Base-by-base conservation (phyloP, 2,888 invertebrate species). In the Hemistola chrysoprasaria region DNA sequence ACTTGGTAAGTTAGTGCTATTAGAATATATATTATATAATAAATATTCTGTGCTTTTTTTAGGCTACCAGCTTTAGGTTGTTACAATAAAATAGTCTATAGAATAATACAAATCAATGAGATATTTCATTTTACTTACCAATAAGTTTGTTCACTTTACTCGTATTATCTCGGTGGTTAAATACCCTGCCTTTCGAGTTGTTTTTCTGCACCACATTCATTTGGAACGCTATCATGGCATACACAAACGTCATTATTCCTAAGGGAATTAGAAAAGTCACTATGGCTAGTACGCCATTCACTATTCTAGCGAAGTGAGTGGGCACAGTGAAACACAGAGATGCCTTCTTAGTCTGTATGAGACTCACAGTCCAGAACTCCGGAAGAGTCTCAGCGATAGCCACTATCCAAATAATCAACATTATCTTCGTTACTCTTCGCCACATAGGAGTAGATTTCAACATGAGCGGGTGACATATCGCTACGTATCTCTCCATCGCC, bases 131-230 rank as follows among this genome's bases (percentile, higher is more conserved):
- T 0, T 36, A 70, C 73, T 77, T 68, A 81, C 79, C 65, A 55
- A 78, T 64, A 26, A 79, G 66, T 44, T 75, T 78, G 42, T 79
- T 76, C 0, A 81, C 64, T 62, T 65, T 78, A n/a, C 63, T 63
- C 22, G 71, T 71, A 26, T 73, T 71, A 24, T 72, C 65, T 1
- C 65, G 62, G 21, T 74, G 71, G 28, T 79, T 79, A 33, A 78
- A 80, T 3, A 71, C 61, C 10, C 65, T 65, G 24, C 59, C 62
- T 7, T 53, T 56, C 0, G 57, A 47, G 32, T 60, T 66, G 3
- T 43, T 53, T 25, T 56, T 68, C 34, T 70, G 67, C 27, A 50
- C 60, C 8, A 48, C 39, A 28, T 70, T 70, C 10, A 81, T 65
- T 62, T 77, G 76, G 8, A 71, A 59, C 5, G 73, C 74, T 8